phyloP scores from a whole-genome alignment of 2,797 vertebrate genomes.

The Betta splendens region DNA sequence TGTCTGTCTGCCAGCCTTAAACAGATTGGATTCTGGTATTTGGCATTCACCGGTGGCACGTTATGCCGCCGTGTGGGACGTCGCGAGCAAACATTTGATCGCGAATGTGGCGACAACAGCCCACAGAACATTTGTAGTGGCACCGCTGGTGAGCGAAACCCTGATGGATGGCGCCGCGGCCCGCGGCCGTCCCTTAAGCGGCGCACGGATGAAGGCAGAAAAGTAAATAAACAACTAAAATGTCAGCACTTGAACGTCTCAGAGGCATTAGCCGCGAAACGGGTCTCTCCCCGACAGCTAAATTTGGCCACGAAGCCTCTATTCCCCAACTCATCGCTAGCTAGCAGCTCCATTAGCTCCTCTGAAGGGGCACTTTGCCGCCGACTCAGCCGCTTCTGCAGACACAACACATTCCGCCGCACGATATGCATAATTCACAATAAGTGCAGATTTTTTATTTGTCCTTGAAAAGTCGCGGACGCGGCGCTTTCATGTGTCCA shows the following conservation, averaged over 20 bases:
- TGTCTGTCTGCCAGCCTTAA: constrained; percentile 19
- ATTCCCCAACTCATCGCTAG: constrained; percentile 48
- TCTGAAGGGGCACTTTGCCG: constrained; percentile 69
- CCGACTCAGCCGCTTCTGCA: constrained; percentile 58
- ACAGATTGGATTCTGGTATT: constrained; percentile 46
- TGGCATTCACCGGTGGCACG: constrained; percentile 34
- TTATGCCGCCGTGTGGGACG: constrained; percentile 31
- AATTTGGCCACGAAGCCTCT: constrained; percentile 66
- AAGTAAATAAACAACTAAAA: constrained; percentile 79
- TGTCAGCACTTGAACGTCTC: constrained; percentile 76
- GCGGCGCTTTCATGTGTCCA: constrained; percentile 53
- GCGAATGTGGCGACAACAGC: constrained; percentile 25
- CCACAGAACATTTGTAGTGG: constrained; percentile 21
- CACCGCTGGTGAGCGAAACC: constrained; percentile 33
- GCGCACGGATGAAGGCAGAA: constrained; percentile 58
- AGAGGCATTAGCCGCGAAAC: constrained; percentile 60
- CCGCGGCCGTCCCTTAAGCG: constrained; percentile 51
- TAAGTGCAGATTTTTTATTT: constrained; percentile 71
- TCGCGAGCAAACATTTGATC: constrained; percentile 59
- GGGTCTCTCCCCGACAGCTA: constrained; percentile 57
- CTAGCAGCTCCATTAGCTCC: constrained; percentile 75
- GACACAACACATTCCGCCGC: constrained; percentile 65
- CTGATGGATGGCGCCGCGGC: constrained; percentile 63
- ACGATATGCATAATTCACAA: constrained; percentile 76
- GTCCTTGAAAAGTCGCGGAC: constrained; percentile 49